phyloP scores from a whole-genome alignment of 2,113 vertebrate genomes.

The Aegithalos caudatus region DNA sequence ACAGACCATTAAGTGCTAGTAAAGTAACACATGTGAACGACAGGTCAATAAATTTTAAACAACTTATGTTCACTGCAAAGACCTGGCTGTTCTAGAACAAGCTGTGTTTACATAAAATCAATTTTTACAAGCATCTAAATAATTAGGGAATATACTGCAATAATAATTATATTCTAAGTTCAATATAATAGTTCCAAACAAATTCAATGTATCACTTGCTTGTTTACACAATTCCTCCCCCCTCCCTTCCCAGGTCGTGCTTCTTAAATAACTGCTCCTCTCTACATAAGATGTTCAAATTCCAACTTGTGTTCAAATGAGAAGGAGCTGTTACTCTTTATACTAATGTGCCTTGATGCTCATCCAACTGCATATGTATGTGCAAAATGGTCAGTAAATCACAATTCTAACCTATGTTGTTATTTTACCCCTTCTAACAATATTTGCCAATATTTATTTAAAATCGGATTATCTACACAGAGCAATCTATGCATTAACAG shows the following conservation, averaged over 20 bases:
- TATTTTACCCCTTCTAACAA: not conserved
- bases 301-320: not conserved
- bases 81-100: constrained; percentile 54
- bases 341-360: not conserved
- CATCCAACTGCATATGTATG: not conserved
- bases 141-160: constrained; percentile 66
- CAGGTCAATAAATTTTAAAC: constrained; percentile 79
- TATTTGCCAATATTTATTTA: not conserved
- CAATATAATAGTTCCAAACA: constrained; percentile 7
- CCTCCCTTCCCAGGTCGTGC: not conserved
- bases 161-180: constrained; percentile 52
- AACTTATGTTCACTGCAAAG: constrained; percentile 69
- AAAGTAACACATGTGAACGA: constrained; percentile 77
- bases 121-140: constrained; percentile 78
- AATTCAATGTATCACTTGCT: not conserved
- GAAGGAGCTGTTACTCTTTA: not conserved
- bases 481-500: not conserved
- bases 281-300: constrained; percentile 5
- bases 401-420: not conserved
- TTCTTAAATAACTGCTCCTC: not conserved
- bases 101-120: constrained; percentile 79
- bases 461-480: not conserved
- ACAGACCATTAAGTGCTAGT: constrained; percentile 81
- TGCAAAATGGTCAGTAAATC: not conserved
- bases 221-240: not conserved